Base-by-base conservation (phyloP, 1,140 invertebrate species). In the Camponotus floridanus region DNA sequence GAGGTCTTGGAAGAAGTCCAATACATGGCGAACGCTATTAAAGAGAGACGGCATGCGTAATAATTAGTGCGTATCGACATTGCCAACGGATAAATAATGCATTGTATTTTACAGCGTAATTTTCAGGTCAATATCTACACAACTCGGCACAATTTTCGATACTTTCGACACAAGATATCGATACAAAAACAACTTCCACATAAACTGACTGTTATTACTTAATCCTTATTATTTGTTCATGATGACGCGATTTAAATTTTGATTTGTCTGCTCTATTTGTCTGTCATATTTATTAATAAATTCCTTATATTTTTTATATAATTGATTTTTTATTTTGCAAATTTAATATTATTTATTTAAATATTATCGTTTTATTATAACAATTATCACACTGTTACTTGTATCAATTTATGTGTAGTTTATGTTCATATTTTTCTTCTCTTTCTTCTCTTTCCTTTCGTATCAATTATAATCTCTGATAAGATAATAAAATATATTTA, bases 41-140 rank as follows among this genome's bases (percentile, higher is more conserved):
- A 67, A 86, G 84, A 84, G 87, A 90, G 42, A 33, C 18, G 4
- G 18, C 36, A 11, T 33, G 55, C 39, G 31, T 18, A 86, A 87
- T 88, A 88, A 92, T 92, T 88, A 91, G 88, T 86, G 88, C 90
- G 85, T 89, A 84, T 89, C 90, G 86, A 78, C 71, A 88, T 85
- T 64, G 87, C 87, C 48, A 79, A 73, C 79, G 85, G 86, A 90
- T 86, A 83, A 86, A 86, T 76, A 88, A 79, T n/a, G 39, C 48
- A 51, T 51, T 51, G 48, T 65, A 18, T 21, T 76, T 64, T 65
- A 13, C 85, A 45, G 26, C 7, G 62, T 84, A 59, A 76, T 31
- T 76, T 76, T 61, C 36, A 76, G 73, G 73, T 76, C 55, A 13
- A 26, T 51, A 51, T 42, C 51, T n/a, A 76, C 31, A 55, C 31